These are phyloP conservation scores for Anthoscopus minutus DNA, from an alignment of 2,113 vertebrate genomes.

Conservation along the genomic window DNA sequence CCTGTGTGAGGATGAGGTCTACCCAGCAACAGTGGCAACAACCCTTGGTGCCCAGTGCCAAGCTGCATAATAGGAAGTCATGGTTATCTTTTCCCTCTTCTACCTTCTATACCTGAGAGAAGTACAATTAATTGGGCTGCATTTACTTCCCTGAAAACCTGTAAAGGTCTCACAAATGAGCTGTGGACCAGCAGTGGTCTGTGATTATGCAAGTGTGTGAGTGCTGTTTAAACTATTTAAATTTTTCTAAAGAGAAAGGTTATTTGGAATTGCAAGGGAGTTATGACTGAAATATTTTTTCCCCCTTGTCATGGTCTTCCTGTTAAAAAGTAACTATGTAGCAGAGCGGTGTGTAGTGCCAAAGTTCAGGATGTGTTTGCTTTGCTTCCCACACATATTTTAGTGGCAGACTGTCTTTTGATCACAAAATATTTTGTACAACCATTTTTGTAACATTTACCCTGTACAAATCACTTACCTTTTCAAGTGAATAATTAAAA, in stretches of 20 bases:
- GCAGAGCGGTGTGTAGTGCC: not conserved
- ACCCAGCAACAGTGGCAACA: not conserved
- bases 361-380: slow-evolving; percentile 16
- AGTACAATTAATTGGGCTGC: not conserved
- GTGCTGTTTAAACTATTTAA: not conserved
- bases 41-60: not conserved
- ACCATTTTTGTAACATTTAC: not conserved
- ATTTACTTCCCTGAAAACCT: not conserved
- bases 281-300: not conserved
- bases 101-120: not conserved
- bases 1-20: not conserved
- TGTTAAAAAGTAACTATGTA: slow-evolving; percentile 6
- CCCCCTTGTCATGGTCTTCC: not conserved
- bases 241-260: not conserved
- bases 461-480: not conserved
- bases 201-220: not conserved
- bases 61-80: accelerated
- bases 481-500: not conserved
- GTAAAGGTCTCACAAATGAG: not conserved
- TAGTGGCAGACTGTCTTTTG: not conserved
- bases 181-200: not conserved
- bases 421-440: not conserved
- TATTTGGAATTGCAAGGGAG: not conserved
- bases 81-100: not conserved
- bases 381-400: not conserved